These are phyloP conservation scores for Megaustenia siamemsis DNA, from an alignment of 2,888 invertebrate genomes.

Conservation along the genomic window DNA sequence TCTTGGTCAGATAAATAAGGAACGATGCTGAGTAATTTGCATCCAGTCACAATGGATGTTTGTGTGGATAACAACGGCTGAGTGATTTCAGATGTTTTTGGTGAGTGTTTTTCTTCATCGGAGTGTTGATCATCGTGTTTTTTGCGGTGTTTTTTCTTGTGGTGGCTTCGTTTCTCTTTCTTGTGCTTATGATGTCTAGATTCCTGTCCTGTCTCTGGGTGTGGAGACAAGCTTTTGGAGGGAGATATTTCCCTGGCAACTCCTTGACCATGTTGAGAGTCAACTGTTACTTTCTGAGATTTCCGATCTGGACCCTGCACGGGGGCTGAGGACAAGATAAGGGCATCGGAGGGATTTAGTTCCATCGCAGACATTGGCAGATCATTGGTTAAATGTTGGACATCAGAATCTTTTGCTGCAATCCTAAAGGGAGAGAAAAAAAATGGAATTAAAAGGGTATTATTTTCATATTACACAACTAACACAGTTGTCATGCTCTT, in stretches of 20 bases:
- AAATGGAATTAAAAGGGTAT: too few species aligned
- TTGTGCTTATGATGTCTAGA: slow-evolving; percentile 35
- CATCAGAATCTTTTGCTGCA: background rate
- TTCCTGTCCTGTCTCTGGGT: background rate
- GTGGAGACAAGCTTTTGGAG: slow-evolving; percentile 17
- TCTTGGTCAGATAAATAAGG: slow-evolving; percentile 46
- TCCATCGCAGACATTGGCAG: too few species aligned
- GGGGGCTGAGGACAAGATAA: background rate
- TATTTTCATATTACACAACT: too few species aligned
- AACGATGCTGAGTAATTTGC: slow-evolving; percentile 42
- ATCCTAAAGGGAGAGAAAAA: background rate
- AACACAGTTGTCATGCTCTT: too few species aligned
- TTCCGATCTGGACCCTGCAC: background rate
- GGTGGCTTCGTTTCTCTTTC: slow-evolving; percentile 50
- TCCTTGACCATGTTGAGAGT: slow-evolving; percentile 5
- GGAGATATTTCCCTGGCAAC: slow-evolving; percentile 20
- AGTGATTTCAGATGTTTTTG: background rate
- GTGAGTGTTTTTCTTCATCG: slow-evolving; percentile 19
- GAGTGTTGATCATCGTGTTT: slow-evolving; percentile 15
- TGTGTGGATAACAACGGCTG: background rate
- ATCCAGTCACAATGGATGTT: background rate
- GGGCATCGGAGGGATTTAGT: background rate
- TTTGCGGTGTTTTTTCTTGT: slow-evolving; percentile 51
- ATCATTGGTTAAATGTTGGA: background rate
- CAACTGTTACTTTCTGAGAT: background rate